Base-by-base conservation (phyloP, 2,888 invertebrate genomes). In the Aleiodes leptofemur region DNA sequence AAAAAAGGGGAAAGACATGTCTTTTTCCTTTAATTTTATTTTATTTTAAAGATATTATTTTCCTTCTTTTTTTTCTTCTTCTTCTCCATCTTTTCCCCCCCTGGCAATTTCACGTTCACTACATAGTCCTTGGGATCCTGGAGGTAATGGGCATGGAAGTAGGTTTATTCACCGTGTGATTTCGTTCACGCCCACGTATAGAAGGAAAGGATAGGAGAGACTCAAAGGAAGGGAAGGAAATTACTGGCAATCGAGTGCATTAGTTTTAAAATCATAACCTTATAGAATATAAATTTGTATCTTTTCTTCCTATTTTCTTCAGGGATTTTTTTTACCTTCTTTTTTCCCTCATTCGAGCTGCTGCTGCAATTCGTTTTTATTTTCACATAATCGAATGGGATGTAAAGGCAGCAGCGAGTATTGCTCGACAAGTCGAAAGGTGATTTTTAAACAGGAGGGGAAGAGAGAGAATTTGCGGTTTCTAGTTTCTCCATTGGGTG, bases 141-240 rank as follows among this genome's bases (percentile, higher is more conserved):
- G 53, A 76, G 69, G 76, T 72, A 76, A 76, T 76, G 57, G 71
- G 55, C 71, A 66, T 75, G 74, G 71, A 68, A 76, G 72, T 57
- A 61, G 72, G 57, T 66, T 76, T 72, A 76, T 76, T 76, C 68
- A 76, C 76, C 72, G 72, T 76, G 66, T 76, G 76, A 76, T 69
- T 72, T 76, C 50, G 76, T 76, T 72, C 68, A 72, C 76, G 76
- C 76, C 72, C 72, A 72, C 76, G 69, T 72, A 69, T 48, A 56
- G 31, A 14, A 29, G 55, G 61, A 61, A 61, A 66, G 50, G 23
- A 23, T 23, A 23, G 23, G 34, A 53, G 16, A 53, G 56, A 16
- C 16, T 34, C 61, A 48, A 56, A 11, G 71, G 6, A 50, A 76
- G 71, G 75, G 56, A 23, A 71, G 76, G 72, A 76, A 76, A 76